Percentiles rank a stretch among this genome's conserved stretches.
Evolutionary conservation across 1,140 invertebrate species (phyloP).

Genomic region (Triops longicaudatus): DNA sequence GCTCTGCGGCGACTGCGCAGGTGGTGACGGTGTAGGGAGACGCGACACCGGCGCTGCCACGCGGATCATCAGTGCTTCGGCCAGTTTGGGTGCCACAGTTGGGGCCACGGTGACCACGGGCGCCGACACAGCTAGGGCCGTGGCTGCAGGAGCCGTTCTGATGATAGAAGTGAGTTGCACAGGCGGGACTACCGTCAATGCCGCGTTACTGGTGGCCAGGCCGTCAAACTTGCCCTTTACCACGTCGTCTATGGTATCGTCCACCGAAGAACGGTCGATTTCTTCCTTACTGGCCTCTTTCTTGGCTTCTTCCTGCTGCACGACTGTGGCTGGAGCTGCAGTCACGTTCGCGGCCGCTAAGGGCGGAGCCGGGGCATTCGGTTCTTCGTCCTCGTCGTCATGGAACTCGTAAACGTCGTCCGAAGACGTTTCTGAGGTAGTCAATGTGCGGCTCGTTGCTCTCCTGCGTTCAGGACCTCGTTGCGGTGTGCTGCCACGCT

Average conservation of each 20-base stretch:
- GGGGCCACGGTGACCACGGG: conserved; percentile 17
- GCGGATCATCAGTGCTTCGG: background rate
- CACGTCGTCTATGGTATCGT: conserved; percentile 79
- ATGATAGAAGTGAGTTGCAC: conserved; percentile 14
- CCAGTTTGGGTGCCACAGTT: conserved; percentile 32
- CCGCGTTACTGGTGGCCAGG: background rate
- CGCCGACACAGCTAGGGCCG: background rate
- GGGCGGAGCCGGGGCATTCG: no score
- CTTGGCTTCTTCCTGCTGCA: conserved; percentile 16
- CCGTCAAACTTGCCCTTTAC: conserved; percentile 47
- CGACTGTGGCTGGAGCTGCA: background rate
- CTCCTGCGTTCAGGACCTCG: background rate
- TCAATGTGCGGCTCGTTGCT: background rate
- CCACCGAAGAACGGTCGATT: conserved; percentile 48
- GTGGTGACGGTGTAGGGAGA: background rate
- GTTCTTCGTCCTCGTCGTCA: conserved; percentile 34
- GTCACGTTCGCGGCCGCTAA: no score
- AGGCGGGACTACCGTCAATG: conserved; percentile 16
- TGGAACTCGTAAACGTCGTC: conserved; percentile 35
- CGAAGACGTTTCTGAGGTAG: background rate
- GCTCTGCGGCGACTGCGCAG: conserved; percentile 32
- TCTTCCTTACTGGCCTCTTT: background rate
- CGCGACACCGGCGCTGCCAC: background rate
- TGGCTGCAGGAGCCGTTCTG: background rate
- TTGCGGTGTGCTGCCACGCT: background rate